These are phyloP conservation scores for Theretra japonica DNA, from an alignment of 2,888 invertebrate genomes.

Conservation along the genomic window DNA sequence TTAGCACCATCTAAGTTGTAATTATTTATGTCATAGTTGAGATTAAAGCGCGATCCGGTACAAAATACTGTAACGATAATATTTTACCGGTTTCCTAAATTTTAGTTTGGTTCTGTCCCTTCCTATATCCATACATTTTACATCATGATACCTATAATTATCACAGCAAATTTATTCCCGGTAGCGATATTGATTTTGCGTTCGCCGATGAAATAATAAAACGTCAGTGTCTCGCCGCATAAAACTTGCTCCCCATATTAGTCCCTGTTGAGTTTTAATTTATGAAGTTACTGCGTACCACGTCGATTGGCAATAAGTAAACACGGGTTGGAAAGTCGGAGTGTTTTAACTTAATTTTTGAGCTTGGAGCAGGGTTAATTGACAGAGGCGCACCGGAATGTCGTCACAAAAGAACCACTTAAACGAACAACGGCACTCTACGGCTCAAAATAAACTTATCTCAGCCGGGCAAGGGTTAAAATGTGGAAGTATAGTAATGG, in stretches of 20 bases:
- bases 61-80: too few relatives aligned
- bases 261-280: slow-evolving; percentile 64
- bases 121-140: too few relatives aligned
- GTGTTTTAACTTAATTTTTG: slow-evolving; percentile 85
- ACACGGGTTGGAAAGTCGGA: slow-evolving; percentile 71
- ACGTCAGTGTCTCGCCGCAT: slow-evolving; percentile 39
- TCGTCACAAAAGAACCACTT: slow-evolving; percentile 84
- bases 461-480: slow-evolving; percentile 81
- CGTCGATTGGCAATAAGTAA: slow-evolving; percentile 79
- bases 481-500: slow-evolving; percentile 72
- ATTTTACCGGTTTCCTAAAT: too few relatives aligned
- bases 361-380: slow-evolving; percentile 79
- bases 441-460: slow-evolving; percentile 85
- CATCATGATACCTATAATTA: background rate
- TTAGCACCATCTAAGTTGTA: too few relatives aligned
- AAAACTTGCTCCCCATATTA: slow-evolving; percentile 55
- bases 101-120: too few relatives aligned
- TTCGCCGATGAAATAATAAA: slow-evolving; percentile 31
- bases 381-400: slow-evolving; percentile 76
- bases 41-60: too few relatives aligned
- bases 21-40: too few relatives aligned
- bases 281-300: slow-evolving; percentile 70
- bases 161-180: background rate
- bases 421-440: slow-evolving; percentile 74
- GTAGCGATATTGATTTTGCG: slow-evolving; percentile 1